Conservation (phyloP, 2,797 vertebrate genomes). For the Gymnodraco acuticeps region DNA sequence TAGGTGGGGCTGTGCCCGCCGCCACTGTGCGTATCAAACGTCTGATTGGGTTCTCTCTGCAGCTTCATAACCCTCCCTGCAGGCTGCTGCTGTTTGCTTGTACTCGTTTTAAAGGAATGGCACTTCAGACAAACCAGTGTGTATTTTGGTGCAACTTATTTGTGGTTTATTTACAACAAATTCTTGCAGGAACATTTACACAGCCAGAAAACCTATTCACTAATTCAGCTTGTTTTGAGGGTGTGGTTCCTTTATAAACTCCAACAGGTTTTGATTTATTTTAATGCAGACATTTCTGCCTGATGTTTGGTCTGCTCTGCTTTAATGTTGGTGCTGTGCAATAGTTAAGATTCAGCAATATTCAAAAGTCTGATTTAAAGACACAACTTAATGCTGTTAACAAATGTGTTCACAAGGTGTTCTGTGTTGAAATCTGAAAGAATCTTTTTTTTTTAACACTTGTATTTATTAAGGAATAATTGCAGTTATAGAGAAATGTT, state of each 20-base stretch:
- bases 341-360: background rate
- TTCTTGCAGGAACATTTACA: background rate
- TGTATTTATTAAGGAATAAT: background rate
- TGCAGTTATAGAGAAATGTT: background rate
- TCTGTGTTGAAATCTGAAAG: background rate
- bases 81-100: slow-evolving; percentile 50
- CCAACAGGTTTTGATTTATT: too few relatives aligned
- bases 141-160: slow-evolving; percentile 13
- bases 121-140: slow-evolving; percentile 23
- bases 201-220: background rate
- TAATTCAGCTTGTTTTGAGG: background rate
- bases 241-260: background rate
- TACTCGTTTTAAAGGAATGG: slow-evolving; percentile 37
- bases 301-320: background rate
- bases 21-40: slow-evolving; percentile 55
- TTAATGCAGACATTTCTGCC: background rate
- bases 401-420: background rate
- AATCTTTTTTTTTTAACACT: too few relatives aligned
- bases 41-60: slow-evolving; percentile 39
- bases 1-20: too few relatives aligned
- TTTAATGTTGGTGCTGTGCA: background rate
- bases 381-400: background rate
- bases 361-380: background rate
- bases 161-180: background rate
- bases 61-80: slow-evolving; percentile 45